These are phyloP conservation scores for Phallusia fumigata DNA, from an alignment of 23 tunicate genomes.

Conservation along the genomic window DNA sequence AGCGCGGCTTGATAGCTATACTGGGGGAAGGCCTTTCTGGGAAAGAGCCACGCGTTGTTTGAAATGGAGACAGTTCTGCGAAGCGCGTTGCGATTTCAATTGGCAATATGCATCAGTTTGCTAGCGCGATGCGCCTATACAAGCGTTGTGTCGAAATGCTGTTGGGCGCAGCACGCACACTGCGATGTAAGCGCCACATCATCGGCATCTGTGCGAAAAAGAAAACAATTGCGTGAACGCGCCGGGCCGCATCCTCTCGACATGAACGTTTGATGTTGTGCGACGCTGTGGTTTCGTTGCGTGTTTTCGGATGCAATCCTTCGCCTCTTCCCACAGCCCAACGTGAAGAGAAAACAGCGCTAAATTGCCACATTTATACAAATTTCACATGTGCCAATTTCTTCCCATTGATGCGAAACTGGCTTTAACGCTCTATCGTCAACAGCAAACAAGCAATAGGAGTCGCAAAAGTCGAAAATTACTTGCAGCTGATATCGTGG, in stretches of 20 bases:
- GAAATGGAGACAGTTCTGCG: not conserved
- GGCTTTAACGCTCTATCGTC: no score
- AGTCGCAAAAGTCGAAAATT: no score
- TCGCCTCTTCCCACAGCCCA: not conserved
- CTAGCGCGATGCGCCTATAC: no score
- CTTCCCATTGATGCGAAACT: no score
- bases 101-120: not conserved
- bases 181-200: not conserved
- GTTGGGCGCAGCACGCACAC: no score
- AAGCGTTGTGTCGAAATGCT: no score
- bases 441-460: no score
- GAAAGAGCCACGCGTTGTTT: not conserved
- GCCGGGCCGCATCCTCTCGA: not conserved
- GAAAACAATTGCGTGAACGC: constrained; percentile 4
- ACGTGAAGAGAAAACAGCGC: no score
- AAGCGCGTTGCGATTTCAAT: not conserved
- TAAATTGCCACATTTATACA: no score
- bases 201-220: not conserved
- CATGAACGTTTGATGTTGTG: not conserved
- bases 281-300: not conserved
- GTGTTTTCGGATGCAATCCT: not conserved
- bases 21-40: not conserved
- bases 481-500: no score
- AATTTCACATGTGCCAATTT: no score
- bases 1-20: not conserved